Conservation (phyloP, 2,113 vertebrate genomes). For the Rallus limicola region DNA sequence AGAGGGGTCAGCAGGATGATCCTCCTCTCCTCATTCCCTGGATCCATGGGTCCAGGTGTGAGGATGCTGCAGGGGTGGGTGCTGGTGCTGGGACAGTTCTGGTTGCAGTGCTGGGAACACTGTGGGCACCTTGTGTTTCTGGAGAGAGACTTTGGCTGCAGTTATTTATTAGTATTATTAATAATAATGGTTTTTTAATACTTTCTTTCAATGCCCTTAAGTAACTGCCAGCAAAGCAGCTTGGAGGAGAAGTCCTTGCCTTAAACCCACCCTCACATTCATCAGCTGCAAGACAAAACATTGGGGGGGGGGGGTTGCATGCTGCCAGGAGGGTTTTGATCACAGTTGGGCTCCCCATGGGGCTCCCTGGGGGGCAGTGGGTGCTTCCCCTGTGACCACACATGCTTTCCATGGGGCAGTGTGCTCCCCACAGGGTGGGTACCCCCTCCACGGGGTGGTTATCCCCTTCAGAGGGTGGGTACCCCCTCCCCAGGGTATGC, state of each 20-base stretch:
- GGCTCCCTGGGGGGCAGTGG: too few species aligned
- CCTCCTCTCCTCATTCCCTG: neutral
- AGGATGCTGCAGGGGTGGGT: neutral
- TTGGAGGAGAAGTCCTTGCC: neutral
- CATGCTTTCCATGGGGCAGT: neutral
- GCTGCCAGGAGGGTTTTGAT: neutral
- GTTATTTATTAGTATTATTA: neutral
- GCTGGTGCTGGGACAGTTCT: neutral
- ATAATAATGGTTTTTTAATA: neutral
- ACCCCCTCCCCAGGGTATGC: neutral
- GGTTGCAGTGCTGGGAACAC: neutral
- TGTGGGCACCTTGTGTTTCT: neutral
- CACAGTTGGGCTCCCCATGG: too few species aligned
- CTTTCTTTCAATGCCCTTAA: neutral
- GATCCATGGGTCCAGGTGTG: neutral
- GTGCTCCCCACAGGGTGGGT: too few species aligned
- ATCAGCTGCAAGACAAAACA: neutral
- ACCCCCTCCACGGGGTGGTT: too few species aligned
- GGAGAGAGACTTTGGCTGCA: neutral
- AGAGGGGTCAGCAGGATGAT: neutral
- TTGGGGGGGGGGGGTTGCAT: fast-evolving
- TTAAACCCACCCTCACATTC: neutral
- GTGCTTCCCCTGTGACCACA: neutral
- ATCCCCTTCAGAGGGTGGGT: too few species aligned
- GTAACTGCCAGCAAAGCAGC: neutral